Conservation (phyloP, 2,797 vertebrate genomes). For the Typhlichthys subterraneus region DNA sequence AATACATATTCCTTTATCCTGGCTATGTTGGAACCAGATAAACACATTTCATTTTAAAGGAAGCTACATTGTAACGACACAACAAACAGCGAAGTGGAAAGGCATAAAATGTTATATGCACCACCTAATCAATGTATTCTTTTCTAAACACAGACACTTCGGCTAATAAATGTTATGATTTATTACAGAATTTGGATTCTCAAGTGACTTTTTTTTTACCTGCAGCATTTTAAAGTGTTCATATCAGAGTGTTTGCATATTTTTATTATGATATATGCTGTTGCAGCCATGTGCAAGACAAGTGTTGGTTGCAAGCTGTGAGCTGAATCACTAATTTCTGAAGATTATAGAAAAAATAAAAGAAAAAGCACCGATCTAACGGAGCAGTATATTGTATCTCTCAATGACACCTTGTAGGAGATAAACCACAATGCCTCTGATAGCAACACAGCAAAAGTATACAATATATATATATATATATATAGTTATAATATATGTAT, state of each 20-base stretch:
- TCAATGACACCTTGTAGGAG: neutral
- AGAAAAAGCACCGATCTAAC: neutral
- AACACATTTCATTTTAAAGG: constrained; percentile 53
- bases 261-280: too few species aligned
- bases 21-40: constrained; percentile 45
- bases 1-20: constrained; percentile 61
- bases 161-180: constrained; percentile 3
- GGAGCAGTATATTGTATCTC: constrained; percentile 20
- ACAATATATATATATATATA: neutral
- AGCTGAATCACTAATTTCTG: too few species aligned
- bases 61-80: constrained; percentile 48
- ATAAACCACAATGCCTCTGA: constrained; percentile 3
- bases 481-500: neutral
- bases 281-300: too few species aligned
- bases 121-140: constrained; percentile 3
- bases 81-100: constrained; percentile 34
- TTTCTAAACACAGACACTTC: neutral
- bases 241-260: too few species aligned
- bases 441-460: neutral
- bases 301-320: too few species aligned
- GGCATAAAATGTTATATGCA: constrained; percentile 1
- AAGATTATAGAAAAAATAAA: too few species aligned
- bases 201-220: neutral
- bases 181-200: neutral
- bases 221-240: too few species aligned